A percentile compares a stretch with the other conserved stretches of the same genome.
Conservation (phyloP, 2,797 vertebrate species). For the Crenichthys baileyi region DNA sequence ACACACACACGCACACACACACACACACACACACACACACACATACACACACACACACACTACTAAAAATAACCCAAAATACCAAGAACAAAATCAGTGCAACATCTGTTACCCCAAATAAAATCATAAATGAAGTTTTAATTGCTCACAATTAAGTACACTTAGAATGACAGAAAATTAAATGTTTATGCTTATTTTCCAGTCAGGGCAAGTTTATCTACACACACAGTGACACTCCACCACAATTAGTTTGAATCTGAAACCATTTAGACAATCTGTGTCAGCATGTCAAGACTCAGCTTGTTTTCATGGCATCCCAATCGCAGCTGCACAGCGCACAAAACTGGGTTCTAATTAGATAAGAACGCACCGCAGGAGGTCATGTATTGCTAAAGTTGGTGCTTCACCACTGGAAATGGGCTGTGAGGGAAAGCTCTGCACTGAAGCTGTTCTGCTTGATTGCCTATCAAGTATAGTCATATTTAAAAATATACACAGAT, state of each 20-base stretch:
- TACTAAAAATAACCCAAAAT: background rate
- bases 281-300: slow-evolving; percentile 54
- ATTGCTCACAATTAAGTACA: background rate
- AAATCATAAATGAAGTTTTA: background rate
- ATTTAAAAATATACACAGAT: slow-evolving; percentile 30
- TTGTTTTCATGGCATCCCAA: slow-evolving; percentile 30
- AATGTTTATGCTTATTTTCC: slow-evolving; percentile 10
- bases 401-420: slow-evolving; percentile 37
- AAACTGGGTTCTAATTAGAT: slow-evolving; percentile 69
- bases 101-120: background rate
- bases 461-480: slow-evolving; percentile 25
- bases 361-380: slow-evolving; percentile 44
- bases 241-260: slow-evolving; percentile 12
- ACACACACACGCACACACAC: background rate
- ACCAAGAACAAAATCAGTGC: background rate
- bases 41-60: background rate
- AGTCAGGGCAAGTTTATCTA: background rate
- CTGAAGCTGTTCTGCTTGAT: slow-evolving; percentile 47
- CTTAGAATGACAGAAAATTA: background rate
- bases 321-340: slow-evolving; percentile 51
- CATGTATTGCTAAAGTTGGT: slow-evolving; percentile 29
- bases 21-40: background rate
- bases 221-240: background rate
- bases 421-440: slow-evolving; percentile 10
- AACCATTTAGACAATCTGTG: slow-evolving; percentile 32